Base-by-base conservation (phyloP, 2,113 vertebrate genomes). In the Athene noctua region DNA sequence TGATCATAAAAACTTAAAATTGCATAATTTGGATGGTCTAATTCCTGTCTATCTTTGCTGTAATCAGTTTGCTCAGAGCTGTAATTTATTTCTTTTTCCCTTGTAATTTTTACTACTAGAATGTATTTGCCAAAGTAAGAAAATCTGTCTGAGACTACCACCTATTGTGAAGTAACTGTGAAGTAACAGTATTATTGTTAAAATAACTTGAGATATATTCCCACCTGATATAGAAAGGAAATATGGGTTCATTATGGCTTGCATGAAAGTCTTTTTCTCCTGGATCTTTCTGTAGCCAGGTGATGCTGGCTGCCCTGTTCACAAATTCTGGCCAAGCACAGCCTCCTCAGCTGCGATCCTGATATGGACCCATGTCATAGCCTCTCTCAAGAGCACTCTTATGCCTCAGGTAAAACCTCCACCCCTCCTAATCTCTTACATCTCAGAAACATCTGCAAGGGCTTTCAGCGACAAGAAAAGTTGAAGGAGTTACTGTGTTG, bases 361-460 rank as follows among this genome's bases (percentile, higher is more conserved):
- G 51, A 68, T 63, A 65, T 23, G 22, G 16, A 63, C 22, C 19
- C 5, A 1, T 44, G 11, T 12, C 70, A 47, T 57, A 55, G 25
- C 22, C 17, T 57, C 18, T 59, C 34, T 80, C 57, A 72, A 86
- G 29, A 84, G 38, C 52, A 40, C 29, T 80, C 61, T 52, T 23
- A 54, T 1, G 15, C 15, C 22, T 79, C 38, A 70, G 49, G 25
- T 63, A 78, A 65, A 88, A 77, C 20, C 52, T 29, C 3, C 13
- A 71, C 15, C 18, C 65, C 59, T 92, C 42, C 80, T 92, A 75
- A 87, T 90, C 54, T 90, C 36, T 94, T 94, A 49, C 49, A 36
- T 67, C 14, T 95, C 75, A 71, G 85, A 95, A 94, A 30, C 15
- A 94, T 80, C 62, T 94, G 80, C 75, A 85, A 86, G 54, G 30